These are phyloP conservation scores for Falcunculus frontatus DNA, from an alignment of 2,113 vertebrate species.

Conservation along the genomic window DNA sequence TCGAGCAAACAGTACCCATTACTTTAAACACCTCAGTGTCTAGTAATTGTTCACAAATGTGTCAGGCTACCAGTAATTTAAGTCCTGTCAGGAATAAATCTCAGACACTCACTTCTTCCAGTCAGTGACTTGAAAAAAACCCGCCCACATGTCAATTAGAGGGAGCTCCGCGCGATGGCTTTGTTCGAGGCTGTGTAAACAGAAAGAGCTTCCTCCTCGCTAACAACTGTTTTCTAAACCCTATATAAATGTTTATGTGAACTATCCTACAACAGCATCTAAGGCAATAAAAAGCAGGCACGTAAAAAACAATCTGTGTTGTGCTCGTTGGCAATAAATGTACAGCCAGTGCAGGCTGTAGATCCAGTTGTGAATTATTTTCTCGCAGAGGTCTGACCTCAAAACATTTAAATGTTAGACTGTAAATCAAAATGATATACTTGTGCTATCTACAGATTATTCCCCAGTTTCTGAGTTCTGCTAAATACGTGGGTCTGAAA, in stretches of 20 bases:
- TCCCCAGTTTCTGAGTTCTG: conserved; percentile 19
- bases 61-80: conserved; percentile 78
- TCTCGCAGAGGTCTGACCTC: conserved; percentile 70
- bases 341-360: conserved; percentile 53
- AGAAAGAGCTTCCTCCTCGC: conserved; percentile 75
- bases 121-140: conserved; percentile 80
- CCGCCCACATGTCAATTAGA: conserved; percentile 85
- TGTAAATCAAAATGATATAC: conserved; percentile 71
- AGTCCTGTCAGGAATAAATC: conserved; percentile 80
- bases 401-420: conserved; percentile 74
- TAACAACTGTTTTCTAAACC: conserved; percentile 80
- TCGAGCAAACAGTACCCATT: conserved; percentile 71
- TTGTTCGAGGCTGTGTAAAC: conserved; percentile 82
- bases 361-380: conserved; percentile 72
- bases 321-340: conserved; percentile 64
- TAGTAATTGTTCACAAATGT: conserved; percentile 81
- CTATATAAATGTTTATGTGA: conserved; percentile 81
- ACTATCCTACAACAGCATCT: conserved; percentile 60
- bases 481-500: conserved; percentile 54
- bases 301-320: conserved; percentile 53
- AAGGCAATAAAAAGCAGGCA: conserved; percentile 63
- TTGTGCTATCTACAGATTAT: conserved; percentile 50
- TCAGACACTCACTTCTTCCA: conserved; percentile 79
- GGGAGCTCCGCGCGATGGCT: conserved; percentile 74
- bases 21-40: conserved; percentile 77